These are phyloP conservation scores for Sepiola atlantica DNA, from an alignment of 2,888 invertebrate genomes.

Conservation along the genomic window DNA sequence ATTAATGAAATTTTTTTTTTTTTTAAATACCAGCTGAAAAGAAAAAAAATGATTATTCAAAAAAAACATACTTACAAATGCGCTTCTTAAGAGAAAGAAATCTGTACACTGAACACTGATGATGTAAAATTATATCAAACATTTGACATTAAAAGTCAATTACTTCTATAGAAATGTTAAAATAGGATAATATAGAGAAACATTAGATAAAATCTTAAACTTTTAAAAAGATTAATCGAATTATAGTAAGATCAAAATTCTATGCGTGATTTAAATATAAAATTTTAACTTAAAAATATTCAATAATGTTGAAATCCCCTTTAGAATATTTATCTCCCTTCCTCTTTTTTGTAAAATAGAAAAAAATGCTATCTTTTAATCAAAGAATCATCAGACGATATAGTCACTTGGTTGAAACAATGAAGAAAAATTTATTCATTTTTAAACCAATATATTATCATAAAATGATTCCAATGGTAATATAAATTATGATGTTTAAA, in stretches of 20 bases:
- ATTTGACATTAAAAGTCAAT: background rate
- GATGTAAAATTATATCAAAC: background rate
- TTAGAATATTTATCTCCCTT: background rate
- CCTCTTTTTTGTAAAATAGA: background rate
- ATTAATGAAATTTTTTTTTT: no score
- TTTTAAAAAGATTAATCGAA: background rate
- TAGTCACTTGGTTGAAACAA: background rate
- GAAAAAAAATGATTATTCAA: slow-evolving; percentile 17
- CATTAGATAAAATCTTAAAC: background rate
- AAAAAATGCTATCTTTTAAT: background rate
- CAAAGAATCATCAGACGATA: background rate
- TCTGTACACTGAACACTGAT: background rate
- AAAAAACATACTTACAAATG: background rate
- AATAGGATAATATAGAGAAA: background rate
- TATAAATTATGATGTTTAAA: background rate
- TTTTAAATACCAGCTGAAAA: slow-evolving; percentile 37
- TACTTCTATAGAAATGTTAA: background rate
- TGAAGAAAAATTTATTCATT: background rate
- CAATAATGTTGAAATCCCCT: background rate
- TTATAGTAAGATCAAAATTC: background rate
- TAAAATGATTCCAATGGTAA: background rate
- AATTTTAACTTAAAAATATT: background rate
- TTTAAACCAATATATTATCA: background rate
- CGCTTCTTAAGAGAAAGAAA: background rate
- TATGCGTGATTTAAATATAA: background rate